Base-by-base conservation (phyloP, 2,888 invertebrate species). In the Venusia cambrica region DNA sequence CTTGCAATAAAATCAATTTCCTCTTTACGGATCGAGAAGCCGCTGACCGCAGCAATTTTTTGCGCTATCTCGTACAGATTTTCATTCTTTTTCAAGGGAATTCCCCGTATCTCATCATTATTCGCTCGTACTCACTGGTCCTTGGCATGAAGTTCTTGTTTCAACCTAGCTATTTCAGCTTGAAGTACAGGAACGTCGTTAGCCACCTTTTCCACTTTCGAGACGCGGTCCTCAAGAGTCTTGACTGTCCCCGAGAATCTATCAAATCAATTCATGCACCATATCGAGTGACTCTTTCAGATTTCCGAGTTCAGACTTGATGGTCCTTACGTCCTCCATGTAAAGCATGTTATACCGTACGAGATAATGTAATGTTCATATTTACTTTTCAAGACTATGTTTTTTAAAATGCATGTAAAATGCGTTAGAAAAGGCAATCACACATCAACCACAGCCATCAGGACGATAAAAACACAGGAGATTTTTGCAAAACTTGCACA, bases 401-500 rank as follows among this genome's bases (percentile, higher is more conserved):
- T 24, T 39, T 48, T 29, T 55, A 66, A n/a, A 69, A 62, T 43
- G 44, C 51, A 25, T 27, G 28, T 4, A 65, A 53, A 21, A 65
- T 58, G 33, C 28, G 39, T 26, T 63, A 57, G 36, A 57, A 54
- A 37, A 63, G 57, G 34, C 7, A 8, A n/a, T n/a, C n/a, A n/a
- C n/a, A n/a, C n/a, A n/a, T n/a, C n/a, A n/a, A n/a, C 8, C 30
- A 17, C 5, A 38, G 17, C 8, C 33, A 41, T 7, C 45, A 49
- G 6, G 38, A 48, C 2, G 34, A 49, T 2, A 42, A 56, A 12
- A 63, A 53, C 27, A 69, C 57, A 42, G 68, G 60, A 12, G 71
- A 72, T 45, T 51, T 36, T 25, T 48, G 43, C 31, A 65, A 52
- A 18, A 65, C 52, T 33, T 46, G 59, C 2, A 73, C 57, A 53